Conservation (phyloP, 2,888 invertebrate genomes). For the Rhorus exstirpatorius region DNA sequence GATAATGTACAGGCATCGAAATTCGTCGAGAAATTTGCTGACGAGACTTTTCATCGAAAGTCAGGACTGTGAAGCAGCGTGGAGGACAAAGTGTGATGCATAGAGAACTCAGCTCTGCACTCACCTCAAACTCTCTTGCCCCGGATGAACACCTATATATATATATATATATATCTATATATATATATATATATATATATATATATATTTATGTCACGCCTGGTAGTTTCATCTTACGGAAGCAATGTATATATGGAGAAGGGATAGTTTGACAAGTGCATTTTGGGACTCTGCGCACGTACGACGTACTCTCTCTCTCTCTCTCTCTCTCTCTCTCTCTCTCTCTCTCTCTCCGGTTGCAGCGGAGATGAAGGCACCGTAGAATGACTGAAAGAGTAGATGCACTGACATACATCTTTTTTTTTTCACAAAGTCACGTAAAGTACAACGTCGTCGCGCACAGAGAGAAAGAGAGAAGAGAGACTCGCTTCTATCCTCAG, state of each 20-base stretch:
- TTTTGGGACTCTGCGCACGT: constrained; percentile 72
- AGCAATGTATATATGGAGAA: constrained; percentile 34
- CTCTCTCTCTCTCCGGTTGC: constrained; percentile 34
- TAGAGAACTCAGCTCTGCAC: constrained; percentile 36
- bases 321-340: background rate
- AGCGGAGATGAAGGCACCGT: constrained; percentile 51
- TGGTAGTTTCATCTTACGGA: constrained; percentile 58
- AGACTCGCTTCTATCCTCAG: constrained; percentile 40
- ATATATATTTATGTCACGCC: too few relatives aligned
- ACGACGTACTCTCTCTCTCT: constrained; percentile 52
- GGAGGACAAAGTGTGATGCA: constrained; percentile 35
- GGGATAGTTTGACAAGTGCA: constrained; percentile 71
- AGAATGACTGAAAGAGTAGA: constrained; percentile 63
- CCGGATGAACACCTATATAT: constrained; percentile 62
- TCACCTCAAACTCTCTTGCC: constrained; percentile 1
- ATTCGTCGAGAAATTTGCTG: constrained; percentile 38
- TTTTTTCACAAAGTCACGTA: constrained; percentile 70
- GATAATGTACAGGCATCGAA: constrained; percentile 26
- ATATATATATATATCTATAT: too few relatives aligned
- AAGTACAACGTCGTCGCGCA: constrained; percentile 60
- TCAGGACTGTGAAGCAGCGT: constrained; percentile 13
- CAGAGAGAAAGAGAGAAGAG: constrained; percentile 6
- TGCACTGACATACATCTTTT: constrained; percentile 59
- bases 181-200: too few relatives aligned
- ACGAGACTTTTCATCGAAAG: constrained; percentile 48